Evolutionary conservation across 92 coral and sea anemone species (phyloP).

Genomic region (Metridium senile): DNA sequence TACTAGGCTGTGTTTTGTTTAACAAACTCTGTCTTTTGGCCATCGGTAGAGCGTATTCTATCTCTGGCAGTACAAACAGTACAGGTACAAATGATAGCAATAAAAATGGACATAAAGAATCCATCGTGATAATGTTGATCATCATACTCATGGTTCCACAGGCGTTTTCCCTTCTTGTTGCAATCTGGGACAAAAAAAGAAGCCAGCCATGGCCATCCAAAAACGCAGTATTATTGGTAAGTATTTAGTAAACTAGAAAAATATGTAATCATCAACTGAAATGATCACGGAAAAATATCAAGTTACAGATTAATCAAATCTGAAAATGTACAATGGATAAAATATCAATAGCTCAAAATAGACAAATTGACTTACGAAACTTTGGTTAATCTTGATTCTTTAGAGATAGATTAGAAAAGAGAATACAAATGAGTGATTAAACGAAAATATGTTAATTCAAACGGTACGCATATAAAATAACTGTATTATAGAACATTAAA

Average conservation of each 20-base stretch:
- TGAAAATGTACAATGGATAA: no score
- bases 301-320: no score
- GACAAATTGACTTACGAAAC: no score
- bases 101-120: slow-evolving; percentile 22
- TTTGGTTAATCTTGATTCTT: no score
- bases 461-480: no score
- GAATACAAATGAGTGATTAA: no score
- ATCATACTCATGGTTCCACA: slow-evolving; percentile 85
- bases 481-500: no score
- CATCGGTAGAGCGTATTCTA: slow-evolving; percentile 22
- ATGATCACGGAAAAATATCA: no score
- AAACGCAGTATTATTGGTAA: slow-evolving; percentile 67
- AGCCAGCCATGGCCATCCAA: slow-evolving; percentile 79
- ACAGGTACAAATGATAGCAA: neutral
- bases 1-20: slow-evolving; percentile 27
- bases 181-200: slow-evolving; percentile 59
- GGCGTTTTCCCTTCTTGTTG: slow-evolving; percentile 47
- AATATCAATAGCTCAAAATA: no score
- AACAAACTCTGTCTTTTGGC: slow-evolving; percentile 33
- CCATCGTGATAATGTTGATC: slow-evolving; percentile 71
- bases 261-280: neutral
- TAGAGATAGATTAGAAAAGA: no score
- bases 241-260: slow-evolving; percentile 7
- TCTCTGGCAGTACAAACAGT: slow-evolving; percentile 1
- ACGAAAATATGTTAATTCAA: no score